Conservation (phyloP, 2,113 vertebrate genomes). For the Nerophis ophidion region DNA sequence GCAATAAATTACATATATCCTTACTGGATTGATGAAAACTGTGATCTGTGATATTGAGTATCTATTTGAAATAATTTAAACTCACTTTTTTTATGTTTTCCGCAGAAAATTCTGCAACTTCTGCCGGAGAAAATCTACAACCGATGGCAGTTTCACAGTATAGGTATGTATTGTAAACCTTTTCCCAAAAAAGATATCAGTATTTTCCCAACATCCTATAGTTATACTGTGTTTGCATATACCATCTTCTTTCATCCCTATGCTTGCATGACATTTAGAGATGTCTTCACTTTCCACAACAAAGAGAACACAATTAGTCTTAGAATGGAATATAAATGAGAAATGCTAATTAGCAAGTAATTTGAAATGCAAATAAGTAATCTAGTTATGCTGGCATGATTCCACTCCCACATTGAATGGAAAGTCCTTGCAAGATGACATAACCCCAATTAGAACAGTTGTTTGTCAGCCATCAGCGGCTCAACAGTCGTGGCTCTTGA, state of each 20-base stretch:
- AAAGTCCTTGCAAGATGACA: conserved; percentile 45
- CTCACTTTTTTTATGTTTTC: conserved; percentile 42
- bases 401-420: conserved; percentile 44
- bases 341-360: conserved; percentile 66
- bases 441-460: conserved; percentile 62
- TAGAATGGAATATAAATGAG: conserved; percentile 54
- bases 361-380: conserved; percentile 73
- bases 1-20: not conserved
- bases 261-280: conserved; percentile 22
- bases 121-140: conserved; percentile 97
- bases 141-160: conserved; percentile 99
- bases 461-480: conserved; percentile 29
- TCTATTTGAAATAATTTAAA: not conserved
- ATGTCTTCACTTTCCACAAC: conserved; percentile 42
- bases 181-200: not conserved
- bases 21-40: not conserved
- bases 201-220: not conserved
- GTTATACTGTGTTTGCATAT: not conserved
- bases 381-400: conserved; percentile 59
- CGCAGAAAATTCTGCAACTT: conserved; percentile 94
- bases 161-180: conserved; percentile 78
- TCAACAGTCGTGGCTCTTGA: conserved; percentile 25
- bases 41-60: not conserved
- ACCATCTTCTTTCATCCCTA: conserved; percentile 3
- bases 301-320: conserved; percentile 65